phyloP scores from a whole-genome alignment of 2,888 invertebrate species.

The Choreutis nemorana region DNA sequence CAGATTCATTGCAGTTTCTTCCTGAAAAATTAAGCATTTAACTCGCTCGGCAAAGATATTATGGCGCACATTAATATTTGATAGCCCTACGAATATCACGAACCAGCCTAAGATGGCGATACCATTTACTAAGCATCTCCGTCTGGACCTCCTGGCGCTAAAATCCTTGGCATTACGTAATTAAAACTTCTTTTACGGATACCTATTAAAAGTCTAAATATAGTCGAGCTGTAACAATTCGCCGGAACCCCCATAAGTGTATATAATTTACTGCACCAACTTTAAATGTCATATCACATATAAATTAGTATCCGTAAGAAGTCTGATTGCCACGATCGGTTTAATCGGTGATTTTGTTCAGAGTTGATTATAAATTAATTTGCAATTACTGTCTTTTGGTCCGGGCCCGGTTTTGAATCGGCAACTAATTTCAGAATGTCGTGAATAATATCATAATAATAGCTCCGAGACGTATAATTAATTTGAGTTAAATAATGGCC shows the following conservation, averaged over 20 bases:
- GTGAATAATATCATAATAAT: no score
- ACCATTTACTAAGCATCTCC: conserved; percentile 7
- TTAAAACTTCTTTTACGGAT: conserved; percentile 56
- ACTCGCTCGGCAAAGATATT: no score
- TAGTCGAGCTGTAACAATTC: conserved; percentile 27
- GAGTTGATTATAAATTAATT: conserved; percentile 31
- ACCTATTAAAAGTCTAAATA: conserved; percentile 45
- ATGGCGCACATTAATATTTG: no score
- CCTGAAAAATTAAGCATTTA: no score
- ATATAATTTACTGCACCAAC: conserved; percentile 39
- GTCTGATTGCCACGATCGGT: conserved; percentile 29
- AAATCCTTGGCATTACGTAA: conserved; percentile 45
- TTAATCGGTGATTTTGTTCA: conserved; percentile 23
- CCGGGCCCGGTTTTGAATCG: no score
- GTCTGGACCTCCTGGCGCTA: conserved; percentile 36
- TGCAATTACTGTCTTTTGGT: conserved; percentile 21
- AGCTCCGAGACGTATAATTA: no score
- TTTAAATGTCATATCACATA: conserved; percentile 48
- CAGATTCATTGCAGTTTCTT: no score
- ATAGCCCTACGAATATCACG: no score
- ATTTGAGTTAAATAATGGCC: no score
- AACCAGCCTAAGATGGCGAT: no score
- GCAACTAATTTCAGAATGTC: no score
- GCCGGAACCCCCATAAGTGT: conserved; percentile 45
- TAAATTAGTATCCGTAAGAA: conserved; percentile 37